Evolutionary conservation across 2,113 vertebrate genomes (phyloP).

Genomic region (Lepus europaeus): DNA sequence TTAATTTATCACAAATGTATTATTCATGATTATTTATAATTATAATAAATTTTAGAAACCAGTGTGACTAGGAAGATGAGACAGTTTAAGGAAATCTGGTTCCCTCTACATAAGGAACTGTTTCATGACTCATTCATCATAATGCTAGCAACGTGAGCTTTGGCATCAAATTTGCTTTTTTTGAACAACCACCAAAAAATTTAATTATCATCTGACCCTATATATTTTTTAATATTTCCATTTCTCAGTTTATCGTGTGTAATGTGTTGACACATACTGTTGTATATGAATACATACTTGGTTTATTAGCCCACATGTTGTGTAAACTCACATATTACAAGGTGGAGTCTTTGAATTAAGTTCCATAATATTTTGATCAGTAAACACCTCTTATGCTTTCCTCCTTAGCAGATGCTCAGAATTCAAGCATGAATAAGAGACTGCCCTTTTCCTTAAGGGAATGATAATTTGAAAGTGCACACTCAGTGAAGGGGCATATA

Average conservation of each 20-base stretch:
- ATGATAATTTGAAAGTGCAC: not conserved
- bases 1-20: not conserved
- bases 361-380: constrained; percentile 8
- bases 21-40: not conserved
- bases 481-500: not conserved
- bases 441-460: constrained; percentile 62
- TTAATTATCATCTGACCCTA: not conserved
- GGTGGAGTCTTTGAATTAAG: not conserved
- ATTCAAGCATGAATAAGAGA: constrained; percentile 58
- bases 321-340: not conserved
- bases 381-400: constrained; percentile 53
- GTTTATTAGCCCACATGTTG: not conserved
- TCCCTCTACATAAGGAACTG: not conserved
- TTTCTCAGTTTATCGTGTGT: constrained; percentile 33
- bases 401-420: constrained; percentile 51
- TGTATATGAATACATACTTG: not conserved
- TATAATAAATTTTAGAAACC: not conserved
- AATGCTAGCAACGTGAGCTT: constrained; percentile 4
- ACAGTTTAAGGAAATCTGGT: not conserved
- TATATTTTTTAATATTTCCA: not conserved
- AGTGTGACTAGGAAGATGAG: not conserved
- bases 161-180: not conserved
- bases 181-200: not conserved
- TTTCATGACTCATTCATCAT: not conserved
- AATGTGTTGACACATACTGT: not conserved